These are phyloP conservation scores for Artemia sinica DNA, from an alignment of 2,888 invertebrate genomes.

Conservation along the genomic window DNA sequence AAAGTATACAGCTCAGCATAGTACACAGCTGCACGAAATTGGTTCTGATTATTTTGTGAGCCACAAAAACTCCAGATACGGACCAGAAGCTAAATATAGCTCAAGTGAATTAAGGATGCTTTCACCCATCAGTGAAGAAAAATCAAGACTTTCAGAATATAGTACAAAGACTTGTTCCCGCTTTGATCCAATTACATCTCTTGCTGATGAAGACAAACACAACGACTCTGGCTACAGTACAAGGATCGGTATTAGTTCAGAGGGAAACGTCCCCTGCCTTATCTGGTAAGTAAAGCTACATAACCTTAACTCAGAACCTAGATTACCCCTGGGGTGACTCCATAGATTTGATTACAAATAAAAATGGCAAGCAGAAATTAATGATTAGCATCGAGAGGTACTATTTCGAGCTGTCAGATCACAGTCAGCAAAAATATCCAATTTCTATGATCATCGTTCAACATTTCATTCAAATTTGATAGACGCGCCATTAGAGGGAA, in stretches of 20 bases:
- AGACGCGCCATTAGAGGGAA: too few species aligned
- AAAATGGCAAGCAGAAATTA: too few species aligned
- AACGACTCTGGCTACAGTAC: slow-evolving; percentile 74
- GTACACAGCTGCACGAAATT: neutral
- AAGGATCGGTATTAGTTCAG: slow-evolving; percentile 57
- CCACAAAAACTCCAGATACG: neutral
- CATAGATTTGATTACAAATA: too few species aligned
- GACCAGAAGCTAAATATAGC: slow-evolving; percentile 1
- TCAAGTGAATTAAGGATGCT: slow-evolving; percentile 5
- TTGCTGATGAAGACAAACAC: slow-evolving; percentile 33
- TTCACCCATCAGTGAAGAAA: slow-evolving; percentile 10
- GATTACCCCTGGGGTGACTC: too few species aligned
- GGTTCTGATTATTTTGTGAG: neutral
- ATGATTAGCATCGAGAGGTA: too few species aligned
- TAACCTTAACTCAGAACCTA: too few species aligned
- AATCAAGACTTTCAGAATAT: slow-evolving; percentile 5
- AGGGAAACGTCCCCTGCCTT: slow-evolving; percentile 53
- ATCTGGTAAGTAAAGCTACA: slow-evolving; percentile 34
- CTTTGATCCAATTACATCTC: slow-evolving; percentile 15
- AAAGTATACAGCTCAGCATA: slow-evolving; percentile 1
- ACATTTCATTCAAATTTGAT: too few species aligned
- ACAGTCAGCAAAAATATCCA: too few species aligned
- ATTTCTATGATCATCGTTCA: too few species aligned
- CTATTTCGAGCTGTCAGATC: too few species aligned
- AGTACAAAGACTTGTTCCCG: neutral